Evolutionary conservation across 2,113 vertebrate species (phyloP), one percentile per base, ranked within the genome.

Genomic region (Cyanistes caeruleus): DNA sequence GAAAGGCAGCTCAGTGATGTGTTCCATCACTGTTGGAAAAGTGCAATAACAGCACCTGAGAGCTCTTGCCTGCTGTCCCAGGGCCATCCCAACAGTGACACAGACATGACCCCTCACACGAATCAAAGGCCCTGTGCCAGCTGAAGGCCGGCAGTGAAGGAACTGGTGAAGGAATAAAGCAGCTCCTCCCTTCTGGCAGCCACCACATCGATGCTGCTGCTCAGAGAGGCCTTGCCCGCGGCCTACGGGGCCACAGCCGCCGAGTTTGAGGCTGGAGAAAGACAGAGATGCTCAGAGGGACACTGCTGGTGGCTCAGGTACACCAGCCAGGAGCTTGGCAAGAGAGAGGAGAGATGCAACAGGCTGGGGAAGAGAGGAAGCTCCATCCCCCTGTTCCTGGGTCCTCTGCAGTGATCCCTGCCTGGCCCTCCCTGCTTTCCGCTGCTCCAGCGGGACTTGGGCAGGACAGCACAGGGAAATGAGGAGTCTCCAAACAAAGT

Each of bases 31-130:
- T 0, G 16, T 9, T 15, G 56, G 69, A 62, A 25, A 75, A 68
- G 44, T 0, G 5, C 5, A 10, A 15, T 72, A 39, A 39, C 39
- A 39, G 39, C 39, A 39, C 17, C 31, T 63, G 72, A 46, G 37
- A 77, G 72, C 33, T 6, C 64, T 56, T 10, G 52, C 41, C 72
- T 56, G 30, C 9, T 60, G 75, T 68, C n/a, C 55, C 41, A 31
- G 41, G 30, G 65, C 56, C 16, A 60, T 21, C 27, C 52, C 62
- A 49, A 0, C 8, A 10, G 58, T 0, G 3, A 22, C 13, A 13
- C 35, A 6, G 43, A 43, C 8, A 9, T 4, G 25, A 14, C 24
- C 35, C 17, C 41, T 5, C 0, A 4, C 20, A 7, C 0, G 2
- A 24, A 4, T 22, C 30, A 14, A 48, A 67, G 77, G 33, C 7